phyloP scores from a whole-genome alignment of 2,113 vertebrate species.

The Ciconia maguari region DNA sequence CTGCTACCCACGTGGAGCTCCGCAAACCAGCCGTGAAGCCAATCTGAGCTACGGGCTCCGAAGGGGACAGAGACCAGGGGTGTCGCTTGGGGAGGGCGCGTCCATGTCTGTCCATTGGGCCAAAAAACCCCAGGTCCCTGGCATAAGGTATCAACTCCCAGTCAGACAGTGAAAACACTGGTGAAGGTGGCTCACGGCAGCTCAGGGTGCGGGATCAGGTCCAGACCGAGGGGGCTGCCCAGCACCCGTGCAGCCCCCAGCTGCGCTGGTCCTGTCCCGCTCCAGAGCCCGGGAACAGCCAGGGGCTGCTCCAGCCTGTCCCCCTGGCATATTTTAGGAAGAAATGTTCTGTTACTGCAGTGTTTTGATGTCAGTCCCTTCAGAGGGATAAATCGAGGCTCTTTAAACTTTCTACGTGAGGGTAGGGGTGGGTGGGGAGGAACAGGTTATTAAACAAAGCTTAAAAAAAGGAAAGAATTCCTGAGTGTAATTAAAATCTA shows the following conservation, averaged over 20 bases:
- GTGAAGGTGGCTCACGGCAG: rapidly evolving
- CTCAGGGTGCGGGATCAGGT: neutral
- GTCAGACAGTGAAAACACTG: rapidly evolving
- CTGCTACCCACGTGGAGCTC: neutral
- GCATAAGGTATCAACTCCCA: neutral
- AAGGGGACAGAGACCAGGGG: neutral
- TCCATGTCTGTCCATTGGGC: neutral
- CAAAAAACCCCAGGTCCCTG: neutral
- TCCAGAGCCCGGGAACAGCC: neutral
- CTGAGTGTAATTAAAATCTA: neutral
- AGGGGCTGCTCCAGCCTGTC: neutral
- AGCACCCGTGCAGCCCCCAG: rapidly evolving
- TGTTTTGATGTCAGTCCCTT: neutral
- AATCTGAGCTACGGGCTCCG: rapidly evolving
- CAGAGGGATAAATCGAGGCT: neutral
- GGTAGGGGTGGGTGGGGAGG: neutral
- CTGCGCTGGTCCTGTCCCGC: rapidly evolving
- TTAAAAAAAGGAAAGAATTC: neutral
- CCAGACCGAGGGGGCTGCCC: neutral
- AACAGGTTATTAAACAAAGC: neutral
- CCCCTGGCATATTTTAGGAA: neutral
- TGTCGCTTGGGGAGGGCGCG: rapidly evolving
- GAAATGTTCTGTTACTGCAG: neutral
- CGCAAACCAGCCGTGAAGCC: neutral
- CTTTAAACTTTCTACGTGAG: neutral